Percentiles rank a stretch among this genome's conserved stretches.
Evolutionary conservation across 2,888 invertebrate species (phyloP).

Genomic region (Orchestes rusci): DNA sequence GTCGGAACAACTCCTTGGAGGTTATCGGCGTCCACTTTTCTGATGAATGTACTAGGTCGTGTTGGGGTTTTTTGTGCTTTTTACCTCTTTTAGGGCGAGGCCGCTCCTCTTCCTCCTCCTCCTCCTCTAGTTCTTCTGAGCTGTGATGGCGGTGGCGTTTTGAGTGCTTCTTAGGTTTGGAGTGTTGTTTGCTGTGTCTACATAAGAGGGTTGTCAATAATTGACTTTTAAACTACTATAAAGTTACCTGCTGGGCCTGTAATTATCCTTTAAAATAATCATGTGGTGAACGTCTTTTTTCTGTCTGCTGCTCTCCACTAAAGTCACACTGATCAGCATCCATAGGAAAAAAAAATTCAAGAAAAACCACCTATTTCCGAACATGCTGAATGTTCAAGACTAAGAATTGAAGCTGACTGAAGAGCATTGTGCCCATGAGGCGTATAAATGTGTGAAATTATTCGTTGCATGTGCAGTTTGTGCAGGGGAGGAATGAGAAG

Average conservation of each 20-base stretch:
- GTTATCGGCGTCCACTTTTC: conserved; percentile 9
- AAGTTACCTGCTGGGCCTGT: conserved; percentile 13
- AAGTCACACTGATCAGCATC: background rate
- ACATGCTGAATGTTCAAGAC: no score
- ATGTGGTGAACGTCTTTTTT: conserved; percentile 22
- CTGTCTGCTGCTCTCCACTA: conserved; percentile 15
- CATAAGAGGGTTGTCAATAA: no score
- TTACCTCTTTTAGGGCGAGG: no score
- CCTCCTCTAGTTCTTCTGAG: no score
- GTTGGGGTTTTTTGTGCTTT: background rate
- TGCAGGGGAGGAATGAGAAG: no score
- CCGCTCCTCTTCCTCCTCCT: no score
- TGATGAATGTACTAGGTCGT: background rate
- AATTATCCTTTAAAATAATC: conserved; percentile 15
- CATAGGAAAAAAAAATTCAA: background rate
- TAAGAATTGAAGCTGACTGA: no score
- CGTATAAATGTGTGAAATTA: no score
- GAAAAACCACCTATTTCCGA: background rate
- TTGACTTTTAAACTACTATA: background rate
- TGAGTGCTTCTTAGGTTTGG: background rate
- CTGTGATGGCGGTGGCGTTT: conserved; percentile 1
- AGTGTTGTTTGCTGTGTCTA: background rate
- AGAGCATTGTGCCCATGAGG: no score
- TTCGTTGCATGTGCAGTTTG: no score
- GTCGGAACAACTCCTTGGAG: conserved; percentile 10